A percentile compares a stretch with the other conserved stretches of the same genome.
Evolutionary conservation across 1,140 invertebrate genomes (phyloP).

Genomic region (Carposina sasakii): DNA sequence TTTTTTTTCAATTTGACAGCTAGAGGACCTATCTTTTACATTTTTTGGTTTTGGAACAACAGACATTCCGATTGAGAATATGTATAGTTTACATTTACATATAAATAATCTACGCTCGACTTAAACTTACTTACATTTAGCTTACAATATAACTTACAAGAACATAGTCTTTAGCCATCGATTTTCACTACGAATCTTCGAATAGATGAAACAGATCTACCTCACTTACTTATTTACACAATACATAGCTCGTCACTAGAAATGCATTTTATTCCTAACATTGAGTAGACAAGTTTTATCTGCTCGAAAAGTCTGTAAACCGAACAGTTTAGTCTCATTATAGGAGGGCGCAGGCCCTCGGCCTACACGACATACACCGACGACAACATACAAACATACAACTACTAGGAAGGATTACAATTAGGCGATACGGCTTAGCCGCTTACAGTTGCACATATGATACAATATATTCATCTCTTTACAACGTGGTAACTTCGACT

Average conservation of each 20-base stretch:
- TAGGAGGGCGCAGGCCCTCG: constrained; percentile 26
- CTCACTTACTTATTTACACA: constrained; percentile 59
- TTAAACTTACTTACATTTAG: constrained; percentile 55
- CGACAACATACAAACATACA: constrained; percentile 39
- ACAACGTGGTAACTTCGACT: constrained; percentile 67
- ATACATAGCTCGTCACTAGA: constrained; percentile 67
- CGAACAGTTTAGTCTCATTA: constrained; percentile 55
- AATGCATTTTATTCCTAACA: constrained; percentile 69
- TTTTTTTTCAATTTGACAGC: constrained; percentile 51
- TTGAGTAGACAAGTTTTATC: constrained; percentile 69
- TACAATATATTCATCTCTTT: constrained; percentile 66
- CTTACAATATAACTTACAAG: constrained; percentile 37
- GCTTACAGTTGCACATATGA: constrained; percentile 65
- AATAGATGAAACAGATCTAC: constrained; percentile 72
- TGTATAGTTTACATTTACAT: constrained; percentile 57
- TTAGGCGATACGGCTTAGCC: constrained; percentile 61
- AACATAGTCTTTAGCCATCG: constrained; percentile 69
- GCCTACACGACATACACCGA: constrained; percentile 29
- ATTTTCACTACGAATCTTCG: constrained; percentile 67
- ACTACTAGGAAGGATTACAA: constrained; percentile 67
- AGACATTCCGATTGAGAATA: constrained; percentile 62
- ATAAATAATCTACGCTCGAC: constrained; percentile 68
- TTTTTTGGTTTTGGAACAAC: constrained; percentile 62
- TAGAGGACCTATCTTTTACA: constrained; percentile 43
- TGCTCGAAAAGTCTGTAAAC: constrained; percentile 67